phyloP scores from a whole-genome alignment of 2,113 vertebrate species.

The Isurus oxyrinchus region DNA sequence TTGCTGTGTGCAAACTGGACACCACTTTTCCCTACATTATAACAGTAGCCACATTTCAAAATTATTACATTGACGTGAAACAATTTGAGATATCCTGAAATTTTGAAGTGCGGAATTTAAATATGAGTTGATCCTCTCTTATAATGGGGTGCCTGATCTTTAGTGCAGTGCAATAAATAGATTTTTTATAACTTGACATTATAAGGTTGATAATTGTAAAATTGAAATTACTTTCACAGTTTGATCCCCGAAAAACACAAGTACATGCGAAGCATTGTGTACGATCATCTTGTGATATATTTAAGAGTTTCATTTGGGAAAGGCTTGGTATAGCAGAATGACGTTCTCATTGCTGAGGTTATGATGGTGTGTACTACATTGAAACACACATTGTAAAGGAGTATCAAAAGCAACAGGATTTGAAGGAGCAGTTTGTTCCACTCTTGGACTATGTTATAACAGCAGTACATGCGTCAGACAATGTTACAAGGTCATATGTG shows the following conservation, averaged over 20 bases:
- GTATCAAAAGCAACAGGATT: slow-evolving; percentile 6
- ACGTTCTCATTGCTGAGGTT: neutral
- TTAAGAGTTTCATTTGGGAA: neutral
- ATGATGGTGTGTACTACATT: neutral
- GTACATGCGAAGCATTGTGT: neutral
- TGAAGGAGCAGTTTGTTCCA: slow-evolving; percentile 16
- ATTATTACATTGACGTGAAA: neutral
- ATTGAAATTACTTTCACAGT: neutral
- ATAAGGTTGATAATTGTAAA: neutral
- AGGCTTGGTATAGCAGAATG: neutral
- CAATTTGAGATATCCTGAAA: neutral
- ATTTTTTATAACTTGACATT: neutral
- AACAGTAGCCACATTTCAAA: neutral
- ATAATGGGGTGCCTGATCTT: neutral
- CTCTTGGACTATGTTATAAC: neutral
- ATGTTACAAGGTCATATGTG: slow-evolving; percentile 25
- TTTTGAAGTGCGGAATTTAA: neutral
- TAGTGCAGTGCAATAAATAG: neutral
- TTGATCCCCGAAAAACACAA: neutral
- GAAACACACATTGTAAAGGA: neutral
- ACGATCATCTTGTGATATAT: neutral
- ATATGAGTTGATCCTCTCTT: neutral
- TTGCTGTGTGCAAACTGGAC: neutral
- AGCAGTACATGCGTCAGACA: slow-evolving; percentile 15
- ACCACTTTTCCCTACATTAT: neutral